Evolutionary conservation across 1,140 invertebrate genomes (phyloP).

Genomic region (Doryteuthis pealeii): DNA sequence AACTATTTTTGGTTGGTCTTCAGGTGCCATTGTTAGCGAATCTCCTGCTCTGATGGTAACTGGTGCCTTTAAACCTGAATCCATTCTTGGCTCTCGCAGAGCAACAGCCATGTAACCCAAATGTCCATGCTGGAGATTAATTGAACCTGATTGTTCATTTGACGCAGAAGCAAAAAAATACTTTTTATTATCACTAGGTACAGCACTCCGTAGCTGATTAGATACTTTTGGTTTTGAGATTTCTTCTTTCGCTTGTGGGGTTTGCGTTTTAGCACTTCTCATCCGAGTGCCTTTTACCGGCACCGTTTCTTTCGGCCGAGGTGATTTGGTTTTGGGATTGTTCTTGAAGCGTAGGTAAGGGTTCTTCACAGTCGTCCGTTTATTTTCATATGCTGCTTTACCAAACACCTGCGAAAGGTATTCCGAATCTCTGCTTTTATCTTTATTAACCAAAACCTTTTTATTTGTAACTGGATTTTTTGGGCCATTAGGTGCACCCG

Average conservation of each 20-base stretch:
- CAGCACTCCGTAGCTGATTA: not conserved
- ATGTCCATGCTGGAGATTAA: constrained; percentile 33
- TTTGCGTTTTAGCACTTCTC: constrained; percentile 39
- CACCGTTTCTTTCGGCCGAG: not conserved
- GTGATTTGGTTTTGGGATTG: constrained; percentile 31
- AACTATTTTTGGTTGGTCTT: not conserved
- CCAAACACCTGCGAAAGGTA: constrained; percentile 50
- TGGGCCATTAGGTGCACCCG: not conserved
- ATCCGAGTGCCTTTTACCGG: not conserved
- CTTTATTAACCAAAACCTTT: not conserved
- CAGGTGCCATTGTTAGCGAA: not conserved
- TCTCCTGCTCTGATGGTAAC: not conserved
- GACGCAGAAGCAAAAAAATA: not conserved
- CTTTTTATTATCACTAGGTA: not conserved
- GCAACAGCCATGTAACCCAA: constrained; percentile 52
- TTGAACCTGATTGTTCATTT: not conserved
- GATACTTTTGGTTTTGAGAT: not conserved
- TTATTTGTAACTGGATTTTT: not conserved
- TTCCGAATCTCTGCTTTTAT: constrained; percentile 28
- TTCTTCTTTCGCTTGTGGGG: constrained; percentile 19
- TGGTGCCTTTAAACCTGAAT: constrained; percentile 31
- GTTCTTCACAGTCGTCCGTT: constrained; percentile 48
- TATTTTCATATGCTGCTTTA: constrained; percentile 49
- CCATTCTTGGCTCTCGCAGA: constrained; percentile 46
- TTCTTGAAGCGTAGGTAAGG: constrained; percentile 52